Base-by-base conservation (phyloP, 2,113 vertebrate species). In the Sus scrofa region DNA sequence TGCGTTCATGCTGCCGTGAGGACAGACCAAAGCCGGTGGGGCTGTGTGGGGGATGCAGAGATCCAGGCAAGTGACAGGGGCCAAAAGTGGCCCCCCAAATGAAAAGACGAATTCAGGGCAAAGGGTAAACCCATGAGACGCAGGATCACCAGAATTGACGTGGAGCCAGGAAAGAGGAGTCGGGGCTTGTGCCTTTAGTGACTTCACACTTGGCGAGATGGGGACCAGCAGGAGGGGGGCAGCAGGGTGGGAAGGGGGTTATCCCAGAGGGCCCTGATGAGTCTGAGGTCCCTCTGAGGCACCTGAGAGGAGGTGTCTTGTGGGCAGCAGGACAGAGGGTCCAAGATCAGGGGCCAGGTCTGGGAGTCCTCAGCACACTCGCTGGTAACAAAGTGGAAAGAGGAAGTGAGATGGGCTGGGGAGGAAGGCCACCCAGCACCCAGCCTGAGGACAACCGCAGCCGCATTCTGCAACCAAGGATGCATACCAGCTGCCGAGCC, bases 381-480 rank as follows among this genome's bases (percentile, higher is more conserved):
- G 37, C 27, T 19, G 81, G 67, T 22, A 30, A 90, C 3, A 26
- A 67, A 26, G 63, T 70, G 24, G 26, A 54, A 34, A 34, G 7
- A 44, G 13, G 7, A 6, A 9, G 19, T 15, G 22, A 62, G 13
- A 7, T 54, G 12, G 2, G 27, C 44, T 27, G 11, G 19, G 54
- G 18, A 39, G 14, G 20, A n/a, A 26, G n/a, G 34, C 1, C 7
- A 24, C 68, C 20, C 27, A 44, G 62, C 39, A 2, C 30, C 2
- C 44, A 82, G 44, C 71, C 79, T 0, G 1, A 56, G 34, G 62
- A 32, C 27, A 71, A 44, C 32, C 27, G 60, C 13, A 14, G 44
- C 26, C 0, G 0, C 39, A 39, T 12, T 10, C 14, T 1, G 0
- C 1, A 34, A 37, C 5, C 3, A 60, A 16, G 2, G n/a, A 12